Conservation (phyloP, 1,140 invertebrate genomes). For the Neomicropteryx cornuta region DNA sequence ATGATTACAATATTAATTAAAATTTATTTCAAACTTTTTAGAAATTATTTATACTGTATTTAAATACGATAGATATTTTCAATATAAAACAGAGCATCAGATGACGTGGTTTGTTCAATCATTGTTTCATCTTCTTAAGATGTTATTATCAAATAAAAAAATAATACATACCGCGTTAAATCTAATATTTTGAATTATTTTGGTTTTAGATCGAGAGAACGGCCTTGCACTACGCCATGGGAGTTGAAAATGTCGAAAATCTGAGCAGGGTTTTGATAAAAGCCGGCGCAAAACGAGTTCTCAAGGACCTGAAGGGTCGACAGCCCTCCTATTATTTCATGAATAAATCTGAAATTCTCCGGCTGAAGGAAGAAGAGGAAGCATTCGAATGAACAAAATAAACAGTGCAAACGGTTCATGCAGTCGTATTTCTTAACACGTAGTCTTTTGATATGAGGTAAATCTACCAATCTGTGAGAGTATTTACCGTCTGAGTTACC, state of each 20-base stretch:
- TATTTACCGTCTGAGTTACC: too few species aligned
- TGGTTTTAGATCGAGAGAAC: conserved; percentile 67
- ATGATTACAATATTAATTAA: too few species aligned
- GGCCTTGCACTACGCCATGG: conserved; percentile 83
- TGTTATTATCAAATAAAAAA: not conserved
- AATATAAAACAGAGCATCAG: too few species aligned
- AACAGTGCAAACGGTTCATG: not conserved
- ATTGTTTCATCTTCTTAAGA: too few species aligned
- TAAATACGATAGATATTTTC: too few species aligned
- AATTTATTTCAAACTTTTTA: too few species aligned
- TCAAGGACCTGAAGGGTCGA: conserved; percentile 78
- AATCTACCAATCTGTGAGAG: too few species aligned
- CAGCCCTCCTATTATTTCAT: conserved; percentile 88
- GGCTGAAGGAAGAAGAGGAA: conserved; percentile 74
- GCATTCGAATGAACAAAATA: conserved; percentile 32
- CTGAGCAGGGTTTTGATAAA: conserved; percentile 69
- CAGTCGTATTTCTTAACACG: too few species aligned
- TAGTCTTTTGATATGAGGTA: too few species aligned
- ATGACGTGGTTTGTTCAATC: too few species aligned
- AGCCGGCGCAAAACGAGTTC: conserved; percentile 65
- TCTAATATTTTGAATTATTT: not conserved
- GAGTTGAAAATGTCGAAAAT: conserved; percentile 68
- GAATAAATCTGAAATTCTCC: conserved; percentile 76
- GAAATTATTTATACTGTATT: too few species aligned
- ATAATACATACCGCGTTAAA: not conserved